These are phyloP conservation scores for Xylocopa sonorina DNA, from an alignment of 1,140 invertebrate genomes.

Conservation along the genomic window DNA sequence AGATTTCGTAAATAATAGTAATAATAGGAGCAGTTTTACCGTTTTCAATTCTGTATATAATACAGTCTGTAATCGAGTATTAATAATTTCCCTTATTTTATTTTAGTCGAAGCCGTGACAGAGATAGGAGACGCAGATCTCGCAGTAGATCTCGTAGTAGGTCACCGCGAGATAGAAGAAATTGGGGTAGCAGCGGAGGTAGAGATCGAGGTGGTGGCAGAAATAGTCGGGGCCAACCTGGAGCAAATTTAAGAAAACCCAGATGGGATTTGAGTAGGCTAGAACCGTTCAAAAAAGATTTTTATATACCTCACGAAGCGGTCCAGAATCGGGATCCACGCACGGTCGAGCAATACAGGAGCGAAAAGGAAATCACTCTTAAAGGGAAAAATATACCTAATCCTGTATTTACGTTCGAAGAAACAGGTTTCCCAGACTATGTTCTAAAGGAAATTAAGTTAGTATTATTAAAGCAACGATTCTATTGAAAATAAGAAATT, in stretches of 20 bases:
- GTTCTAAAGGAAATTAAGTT: slow-evolving; percentile 88
- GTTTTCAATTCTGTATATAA: background rate
- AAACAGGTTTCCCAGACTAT: slow-evolving; percentile 92
- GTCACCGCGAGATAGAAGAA: slow-evolving; percentile 77
- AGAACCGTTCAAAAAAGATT: slow-evolving; percentile 95
- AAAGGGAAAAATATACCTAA: slow-evolving; percentile 91
- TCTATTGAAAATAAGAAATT: background rate
- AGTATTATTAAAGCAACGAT: slow-evolving; percentile 34
- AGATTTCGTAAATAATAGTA: background rate
- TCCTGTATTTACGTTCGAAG: slow-evolving; percentile 91
- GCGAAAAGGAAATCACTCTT: slow-evolving; percentile 90
- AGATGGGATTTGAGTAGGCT: slow-evolving; percentile 90
- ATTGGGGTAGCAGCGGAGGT: slow-evolving; percentile 77
- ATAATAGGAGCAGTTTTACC: background rate
- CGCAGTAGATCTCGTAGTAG: slow-evolving; percentile 76
- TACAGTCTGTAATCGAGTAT: background rate
- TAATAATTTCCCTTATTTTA: slow-evolving; percentile 28
- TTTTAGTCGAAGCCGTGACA: slow-evolving; percentile 76
- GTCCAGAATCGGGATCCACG: slow-evolving; percentile 87
- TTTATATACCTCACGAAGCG: slow-evolving; percentile 91
- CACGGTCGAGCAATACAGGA: slow-evolving; percentile 89
- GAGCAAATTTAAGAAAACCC: slow-evolving; percentile 90
- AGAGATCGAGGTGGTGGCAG: slow-evolving; percentile 82
- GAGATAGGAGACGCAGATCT: slow-evolving; percentile 77
- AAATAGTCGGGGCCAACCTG: slow-evolving; percentile 84